Evolutionary conservation across 2,888 invertebrate species (phyloP).

Genomic region (Cataglyphis cursor): DNA sequence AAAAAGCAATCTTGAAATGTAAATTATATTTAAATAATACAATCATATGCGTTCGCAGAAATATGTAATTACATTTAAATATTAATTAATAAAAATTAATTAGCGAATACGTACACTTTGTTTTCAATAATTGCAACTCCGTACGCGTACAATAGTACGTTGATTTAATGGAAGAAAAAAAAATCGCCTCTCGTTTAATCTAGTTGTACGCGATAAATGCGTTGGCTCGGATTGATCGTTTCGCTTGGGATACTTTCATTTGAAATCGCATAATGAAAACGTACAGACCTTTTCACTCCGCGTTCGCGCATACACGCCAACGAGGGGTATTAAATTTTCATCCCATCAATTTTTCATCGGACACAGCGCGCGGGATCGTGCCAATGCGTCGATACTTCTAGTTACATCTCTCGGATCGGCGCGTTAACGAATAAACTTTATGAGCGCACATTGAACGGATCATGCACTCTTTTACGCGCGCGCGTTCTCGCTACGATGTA

Average conservation of each 20-base stretch:
- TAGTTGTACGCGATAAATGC: slow-evolving; percentile 23
- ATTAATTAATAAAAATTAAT: neutral
- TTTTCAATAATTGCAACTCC: neutral
- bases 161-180: neutral
- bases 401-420: slow-evolving; percentile 31
- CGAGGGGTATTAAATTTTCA: slow-evolving; percentile 48
- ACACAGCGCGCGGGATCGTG: slow-evolving; percentile 2
- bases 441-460: slow-evolving; percentile 41
- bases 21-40: slow-evolving; percentile 1
- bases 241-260: slow-evolving; percentile 11
- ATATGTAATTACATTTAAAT: neutral
- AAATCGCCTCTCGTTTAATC: slow-evolving; percentile 27
- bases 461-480: slow-evolving; percentile 36
- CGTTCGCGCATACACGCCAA: neutral
- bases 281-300: slow-evolving; percentile 19
- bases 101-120: neutral
- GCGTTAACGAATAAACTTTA: slow-evolving; percentile 59
- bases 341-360: slow-evolving; percentile 50
- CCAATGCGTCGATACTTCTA: slow-evolving; percentile 38
- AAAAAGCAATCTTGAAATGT: neutral
- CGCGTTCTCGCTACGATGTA: slow-evolving; percentile 11
- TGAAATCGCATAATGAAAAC: slow-evolving; percentile 47
- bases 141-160: neutral
- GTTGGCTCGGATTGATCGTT: slow-evolving; percentile 31
- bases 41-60: neutral